Evolutionary conservation across 2,113 vertebrate species (phyloP).

Genomic region (Periophthalmus modestus): DNA sequence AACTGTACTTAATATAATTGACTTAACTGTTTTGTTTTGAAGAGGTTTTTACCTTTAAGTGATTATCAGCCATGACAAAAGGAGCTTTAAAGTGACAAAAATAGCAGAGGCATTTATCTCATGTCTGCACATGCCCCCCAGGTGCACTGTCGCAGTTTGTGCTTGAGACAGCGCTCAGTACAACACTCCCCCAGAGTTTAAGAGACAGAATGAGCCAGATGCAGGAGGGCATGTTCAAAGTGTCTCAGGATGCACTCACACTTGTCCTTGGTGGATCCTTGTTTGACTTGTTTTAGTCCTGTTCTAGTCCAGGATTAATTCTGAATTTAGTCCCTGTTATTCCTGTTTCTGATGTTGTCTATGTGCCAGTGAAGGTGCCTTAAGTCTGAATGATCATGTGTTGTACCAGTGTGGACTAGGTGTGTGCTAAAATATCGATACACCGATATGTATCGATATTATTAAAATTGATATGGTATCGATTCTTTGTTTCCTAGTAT

Average conservation of each 20-base stretch:
- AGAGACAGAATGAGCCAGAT: constrained; percentile 44
- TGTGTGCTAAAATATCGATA: too few species aligned
- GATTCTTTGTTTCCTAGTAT: too few species aligned
- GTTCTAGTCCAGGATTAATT: too few species aligned
- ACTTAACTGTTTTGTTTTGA: not conserved
- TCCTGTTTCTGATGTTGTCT: too few species aligned
- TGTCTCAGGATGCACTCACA: constrained; percentile 28
- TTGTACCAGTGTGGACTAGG: constrained; percentile 45
- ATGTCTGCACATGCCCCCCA: constrained; percentile 5
- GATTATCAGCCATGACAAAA: constrained; percentile 2
- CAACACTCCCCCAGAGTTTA: constrained; percentile 35
- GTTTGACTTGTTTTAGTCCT: too few species aligned
- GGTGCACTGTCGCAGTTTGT: constrained; percentile 20
- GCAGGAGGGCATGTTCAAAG: constrained; percentile 45
- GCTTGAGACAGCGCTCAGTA: constrained; percentile 41
- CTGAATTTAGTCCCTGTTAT: too few species aligned
- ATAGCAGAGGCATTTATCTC: constrained; percentile 28
- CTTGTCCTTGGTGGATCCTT: not conserved
- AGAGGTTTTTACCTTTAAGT: not conserved
- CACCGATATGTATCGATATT: too few species aligned
- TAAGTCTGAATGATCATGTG: constrained; percentile 47
- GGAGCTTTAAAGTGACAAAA: constrained; percentile 4
- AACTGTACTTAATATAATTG: not conserved
- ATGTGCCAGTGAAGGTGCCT: too few species aligned
- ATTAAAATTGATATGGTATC: too few species aligned